Conservation (phyloP, 92 coral and sea anemone species). For the Palythoa caribaeorum region DNA sequence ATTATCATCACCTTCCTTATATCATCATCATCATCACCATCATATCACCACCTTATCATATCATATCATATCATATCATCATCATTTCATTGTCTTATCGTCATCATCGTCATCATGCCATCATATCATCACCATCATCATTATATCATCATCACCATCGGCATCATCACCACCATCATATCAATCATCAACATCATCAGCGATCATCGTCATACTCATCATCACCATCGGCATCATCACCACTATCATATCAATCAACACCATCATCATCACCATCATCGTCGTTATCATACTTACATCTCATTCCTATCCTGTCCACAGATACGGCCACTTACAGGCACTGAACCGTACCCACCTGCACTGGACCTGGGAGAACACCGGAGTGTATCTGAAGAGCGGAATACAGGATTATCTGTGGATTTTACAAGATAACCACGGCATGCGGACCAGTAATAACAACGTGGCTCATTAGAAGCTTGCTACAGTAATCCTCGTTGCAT, state of each 20-base stretch:
- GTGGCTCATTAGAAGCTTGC: neutral
- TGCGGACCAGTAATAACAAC: conserved; percentile 38
- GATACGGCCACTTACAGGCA: conserved; percentile 88
- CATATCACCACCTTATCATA: too few species aligned
- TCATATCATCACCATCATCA: neutral
- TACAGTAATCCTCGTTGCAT: neutral
- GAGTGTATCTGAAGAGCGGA: conserved; percentile 49
- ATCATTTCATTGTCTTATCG: too few species aligned
- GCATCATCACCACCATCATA: neutral
- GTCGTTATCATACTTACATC: neutral
- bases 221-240: neutral
- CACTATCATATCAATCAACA: neutral
- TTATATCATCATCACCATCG: neutral
- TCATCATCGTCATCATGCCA: neutral
- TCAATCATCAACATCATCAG: neutral
- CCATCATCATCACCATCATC: neutral
- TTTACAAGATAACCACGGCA: conserved; percentile 78
- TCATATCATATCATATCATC: neutral
- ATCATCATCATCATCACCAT: neutral
- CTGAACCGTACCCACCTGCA: conserved; percentile 77
- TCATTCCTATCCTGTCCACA: conserved; percentile 2
- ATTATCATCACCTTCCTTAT: neutral
- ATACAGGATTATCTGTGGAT: conserved; percentile 78
- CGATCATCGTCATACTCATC: neutral
- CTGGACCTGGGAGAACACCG: conserved; percentile 91